These are phyloP conservation scores for Nannobrachium achirus DNA, from an alignment of 2,113 vertebrate genomes.

Conservation along the genomic window DNA sequence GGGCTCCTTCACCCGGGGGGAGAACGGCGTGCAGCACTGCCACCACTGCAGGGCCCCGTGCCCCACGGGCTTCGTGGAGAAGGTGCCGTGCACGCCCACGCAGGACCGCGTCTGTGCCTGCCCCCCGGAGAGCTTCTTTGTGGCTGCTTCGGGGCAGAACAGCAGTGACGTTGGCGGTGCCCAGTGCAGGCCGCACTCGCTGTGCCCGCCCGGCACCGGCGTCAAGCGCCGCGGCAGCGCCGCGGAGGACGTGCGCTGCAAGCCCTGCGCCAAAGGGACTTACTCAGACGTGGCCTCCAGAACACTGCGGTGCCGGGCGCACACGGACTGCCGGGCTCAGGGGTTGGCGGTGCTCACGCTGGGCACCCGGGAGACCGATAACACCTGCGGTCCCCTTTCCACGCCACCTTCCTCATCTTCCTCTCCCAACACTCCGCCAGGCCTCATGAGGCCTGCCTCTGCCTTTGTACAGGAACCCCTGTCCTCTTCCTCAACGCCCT, in stretches of 20 bases:
- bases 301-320: constrained; percentile 83
- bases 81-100: constrained; percentile 84
- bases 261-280: constrained; percentile 86
- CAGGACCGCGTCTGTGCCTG: constrained; percentile 90
- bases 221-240: constrained; percentile 88
- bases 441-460: constrained; percentile 16
- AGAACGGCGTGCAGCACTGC: constrained; percentile 92
- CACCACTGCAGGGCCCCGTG: constrained; percentile 87
- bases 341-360: constrained; percentile 81
- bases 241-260: constrained; percentile 89
- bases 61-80: constrained; percentile 83
- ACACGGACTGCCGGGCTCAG: constrained; percentile 87
- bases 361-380: constrained; percentile 88
- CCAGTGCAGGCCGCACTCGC: constrained; percentile 80
- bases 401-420: constrained; percentile 45
- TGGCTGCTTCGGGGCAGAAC: constrained; percentile 62
- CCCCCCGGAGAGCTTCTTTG: constrained; percentile 80
- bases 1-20: constrained; percentile 89
- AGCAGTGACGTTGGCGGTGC: constrained; percentile 39
- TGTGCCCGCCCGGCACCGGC: constrained; percentile 88
- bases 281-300: constrained; percentile 89
- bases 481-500: constrained; percentile 22
- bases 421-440: constrained; percentile 41
- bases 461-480: constrained; percentile 21
- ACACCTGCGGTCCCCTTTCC: constrained; percentile 80